phyloP scores from a whole-genome alignment of 2,113 vertebrate genomes.

The Notothenia coriiceps region DNA sequence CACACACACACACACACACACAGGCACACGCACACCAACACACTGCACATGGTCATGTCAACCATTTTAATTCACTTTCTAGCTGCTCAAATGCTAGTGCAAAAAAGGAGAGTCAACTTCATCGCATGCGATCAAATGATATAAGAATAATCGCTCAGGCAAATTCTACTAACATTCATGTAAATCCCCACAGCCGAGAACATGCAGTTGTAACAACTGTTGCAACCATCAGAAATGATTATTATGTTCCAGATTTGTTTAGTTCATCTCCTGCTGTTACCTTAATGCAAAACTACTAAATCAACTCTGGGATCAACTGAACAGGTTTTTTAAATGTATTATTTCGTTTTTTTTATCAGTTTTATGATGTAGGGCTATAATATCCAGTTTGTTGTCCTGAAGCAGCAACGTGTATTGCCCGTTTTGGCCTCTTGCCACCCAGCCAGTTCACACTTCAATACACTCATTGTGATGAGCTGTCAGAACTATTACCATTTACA shows the following conservation, averaged over 20 bases:
- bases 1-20: neutral
- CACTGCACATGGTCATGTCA: neutral
- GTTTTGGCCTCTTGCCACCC: neutral
- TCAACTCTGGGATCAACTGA: neutral
- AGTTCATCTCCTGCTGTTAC: slow-evolving; percentile 23
- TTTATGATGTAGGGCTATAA: slow-evolving; percentile 17
- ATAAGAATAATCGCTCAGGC: slow-evolving; percentile 6
- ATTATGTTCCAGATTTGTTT: slow-evolving; percentile 1
- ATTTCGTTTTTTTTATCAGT: neutral
- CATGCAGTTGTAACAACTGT: slow-evolving; percentile 4
- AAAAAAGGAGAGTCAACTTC: slow-evolving; percentile 3
- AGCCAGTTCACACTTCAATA: neutral
- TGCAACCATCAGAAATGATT: slow-evolving; percentile 11
- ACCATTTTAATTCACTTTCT: slow-evolving; percentile 30
- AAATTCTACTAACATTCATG: slow-evolving; percentile 10
- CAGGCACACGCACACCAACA: slow-evolving; percentile 7
- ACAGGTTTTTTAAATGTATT: neutral
- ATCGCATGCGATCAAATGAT: slow-evolving; percentile 31
- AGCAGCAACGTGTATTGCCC: neutral
- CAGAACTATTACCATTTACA: neutral
- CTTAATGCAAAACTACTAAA: neutral
- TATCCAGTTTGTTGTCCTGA: slow-evolving; percentile 17
- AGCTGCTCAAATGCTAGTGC: neutral
- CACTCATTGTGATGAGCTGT: slow-evolving; percentile 1
- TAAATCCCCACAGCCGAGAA: slow-evolving; percentile 12